These are phyloP conservation scores for Gryllus bimaculatus DNA, from an alignment of 1,140 invertebrate genomes.

Conservation along the genomic window DNA sequence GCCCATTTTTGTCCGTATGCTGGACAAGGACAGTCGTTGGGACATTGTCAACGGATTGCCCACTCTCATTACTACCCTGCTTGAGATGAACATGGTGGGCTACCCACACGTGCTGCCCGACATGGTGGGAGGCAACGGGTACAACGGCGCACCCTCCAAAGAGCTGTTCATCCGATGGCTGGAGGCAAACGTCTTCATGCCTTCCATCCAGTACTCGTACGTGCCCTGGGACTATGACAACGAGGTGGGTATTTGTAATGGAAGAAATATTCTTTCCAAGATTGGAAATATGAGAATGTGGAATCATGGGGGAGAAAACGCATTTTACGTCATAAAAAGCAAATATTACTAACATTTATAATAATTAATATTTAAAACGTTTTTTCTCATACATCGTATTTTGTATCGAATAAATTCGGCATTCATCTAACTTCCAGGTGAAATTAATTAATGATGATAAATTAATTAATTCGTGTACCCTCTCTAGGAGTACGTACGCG, in stretches of 20 bases:
- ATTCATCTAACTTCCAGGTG: no score
- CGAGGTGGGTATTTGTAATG: slow-evolving; percentile 36
- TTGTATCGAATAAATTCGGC: no score
- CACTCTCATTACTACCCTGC: slow-evolving; percentile 42
- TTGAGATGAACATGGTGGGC: slow-evolving; percentile 36
- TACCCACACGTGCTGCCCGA: slow-evolving; percentile 81
- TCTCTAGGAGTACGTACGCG: no score
- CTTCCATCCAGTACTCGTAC: slow-evolving; percentile 77
- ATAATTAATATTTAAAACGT: no score
- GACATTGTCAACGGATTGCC: slow-evolving; percentile 41
- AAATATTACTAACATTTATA: no score
- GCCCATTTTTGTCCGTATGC: slow-evolving; percentile 78
- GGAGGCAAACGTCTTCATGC: slow-evolving; percentile 78
- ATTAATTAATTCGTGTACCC: no score
- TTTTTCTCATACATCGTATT: no score
- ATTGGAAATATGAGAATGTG: no score
- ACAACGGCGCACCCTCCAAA: slow-evolving; percentile 44
- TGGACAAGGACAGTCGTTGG: slow-evolving; percentile 59
- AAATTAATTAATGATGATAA: no score
- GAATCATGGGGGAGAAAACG: no score
- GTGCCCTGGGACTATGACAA: slow-evolving; percentile 78
- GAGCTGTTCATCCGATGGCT: slow-evolving; percentile 88
- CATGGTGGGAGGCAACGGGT: slow-evolving; percentile 87
- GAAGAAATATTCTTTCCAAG: no score
- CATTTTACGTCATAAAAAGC: no score